Evolutionary conservation across 2,797 vertebrate genomes (phyloP).

Genomic region (Choloepus didactylus): DNA sequence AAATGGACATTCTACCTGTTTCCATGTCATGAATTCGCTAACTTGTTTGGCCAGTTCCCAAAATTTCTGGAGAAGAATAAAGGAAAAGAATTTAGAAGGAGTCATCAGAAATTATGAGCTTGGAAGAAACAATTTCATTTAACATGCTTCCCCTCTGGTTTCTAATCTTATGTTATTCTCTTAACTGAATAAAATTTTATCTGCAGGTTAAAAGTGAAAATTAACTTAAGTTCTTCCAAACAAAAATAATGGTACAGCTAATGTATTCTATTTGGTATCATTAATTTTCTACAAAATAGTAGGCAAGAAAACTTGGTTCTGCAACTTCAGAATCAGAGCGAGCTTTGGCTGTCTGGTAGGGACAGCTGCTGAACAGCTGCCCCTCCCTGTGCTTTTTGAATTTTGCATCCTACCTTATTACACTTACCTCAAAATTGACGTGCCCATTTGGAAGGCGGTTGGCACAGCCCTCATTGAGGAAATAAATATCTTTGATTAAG

Average conservation of each 20-base stretch:
- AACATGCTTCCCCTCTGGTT: background rate
- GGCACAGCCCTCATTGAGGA: constrained; percentile 96
- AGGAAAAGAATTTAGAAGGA: constrained; percentile 30
- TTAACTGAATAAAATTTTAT: background rate
- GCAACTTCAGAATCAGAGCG: background rate
- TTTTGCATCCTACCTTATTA: background rate
- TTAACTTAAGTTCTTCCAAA: background rate
- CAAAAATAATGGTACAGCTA: background rate
- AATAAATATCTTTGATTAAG: constrained; percentile 97
- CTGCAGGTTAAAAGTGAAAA: background rate
- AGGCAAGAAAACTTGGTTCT: background rate
- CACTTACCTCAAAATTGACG: constrained; percentile 95
- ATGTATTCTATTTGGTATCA: background rate
- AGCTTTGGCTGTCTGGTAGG: background rate
- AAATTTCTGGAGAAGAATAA: constrained; percentile 92
- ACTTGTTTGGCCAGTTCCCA: constrained; percentile 97
- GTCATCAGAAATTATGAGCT: background rate
- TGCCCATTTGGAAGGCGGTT: constrained; percentile 95
- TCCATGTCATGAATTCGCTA: constrained; percentile 97
- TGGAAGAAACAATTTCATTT: background rate
- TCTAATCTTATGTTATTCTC: background rate
- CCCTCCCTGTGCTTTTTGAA: background rate
- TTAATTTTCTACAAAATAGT: background rate
- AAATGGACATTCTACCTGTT: constrained; percentile 96
- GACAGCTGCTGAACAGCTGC: rapidly evolving